Evolutionary conservation across 30 jellyfish, hydroid and myxozoan genomes (phyloP), one percentile per base, ranked within the genome.

Genomic region (Aurelia aurita): DNA sequence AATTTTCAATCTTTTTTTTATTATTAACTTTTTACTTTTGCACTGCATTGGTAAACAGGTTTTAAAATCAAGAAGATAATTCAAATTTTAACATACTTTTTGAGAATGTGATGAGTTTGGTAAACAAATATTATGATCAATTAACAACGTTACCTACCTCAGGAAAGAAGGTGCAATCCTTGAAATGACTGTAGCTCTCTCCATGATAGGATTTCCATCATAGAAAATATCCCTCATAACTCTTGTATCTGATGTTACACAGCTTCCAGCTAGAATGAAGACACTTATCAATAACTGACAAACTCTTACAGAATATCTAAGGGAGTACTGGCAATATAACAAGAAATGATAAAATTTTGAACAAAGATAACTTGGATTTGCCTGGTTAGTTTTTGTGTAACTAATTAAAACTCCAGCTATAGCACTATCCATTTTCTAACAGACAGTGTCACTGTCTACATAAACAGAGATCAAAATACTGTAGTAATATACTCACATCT

Each of bases 151-250:
- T 5, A 14, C 67, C 28, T 46, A 95, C 99, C 99, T 89, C 62
- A 95, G 35, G 75, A 95, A 95, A 1, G 99, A 77, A 11, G 98
- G 97, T 15, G 99, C 99, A 58, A 95, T 89, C 20, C 99, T 77
- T 31, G 98, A 84, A 15, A 95, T 84, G 22, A 95, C 94, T 25
- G 99, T 89, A 16, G 96, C 97, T 47, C 96, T 86, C 74, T 95
- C 99, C 95, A 85, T 85, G n/a, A 64, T 80, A 49, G 99, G 97
- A 57, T 95, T 84, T 19, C 99, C 99, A 70, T 86, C 91, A 80
- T 95, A 95, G 65, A 89, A 90, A 53, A 89, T 81, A 86, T 95
- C 99, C 25, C 99, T 87, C 57, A 95, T 85, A 47, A 95, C 98
- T 45, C 94, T 89, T 61, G 97, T 87, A 63, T 89, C 98, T 29